phyloP scores from a whole-genome alignment of 2,113 vertebrate genomes.

The Brachirus orientalis region DNA sequence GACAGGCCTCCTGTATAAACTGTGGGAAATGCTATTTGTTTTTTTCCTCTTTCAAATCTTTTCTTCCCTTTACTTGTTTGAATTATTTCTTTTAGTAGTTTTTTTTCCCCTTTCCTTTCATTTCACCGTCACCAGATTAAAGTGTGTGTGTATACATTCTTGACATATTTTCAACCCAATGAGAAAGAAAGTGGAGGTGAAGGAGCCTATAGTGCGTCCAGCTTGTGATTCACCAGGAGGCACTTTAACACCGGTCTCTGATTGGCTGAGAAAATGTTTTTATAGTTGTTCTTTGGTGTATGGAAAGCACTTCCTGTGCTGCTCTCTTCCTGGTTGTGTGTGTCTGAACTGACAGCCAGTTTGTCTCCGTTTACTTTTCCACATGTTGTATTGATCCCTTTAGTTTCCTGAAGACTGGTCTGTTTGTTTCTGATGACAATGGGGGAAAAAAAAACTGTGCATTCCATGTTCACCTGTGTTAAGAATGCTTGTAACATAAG shows the following conservation, averaged over 20 bases:
- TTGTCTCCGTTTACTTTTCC: slow-evolving; percentile 9
- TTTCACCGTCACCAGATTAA: too few species aligned
- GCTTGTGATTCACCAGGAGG: slow-evolving; percentile 34
- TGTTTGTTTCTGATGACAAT: neutral
- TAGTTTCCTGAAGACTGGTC: neutral
- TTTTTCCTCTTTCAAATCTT: neutral
- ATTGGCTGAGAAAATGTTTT: slow-evolving; percentile 44
- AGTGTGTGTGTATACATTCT: slow-evolving; percentile 52
- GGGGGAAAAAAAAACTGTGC: too few species aligned
- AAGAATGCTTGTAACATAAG: too few species aligned
- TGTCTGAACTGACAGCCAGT: slow-evolving; percentile 7
- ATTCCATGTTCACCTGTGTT: too few species aligned
- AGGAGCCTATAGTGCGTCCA: slow-evolving; percentile 39
- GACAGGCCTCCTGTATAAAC: slow-evolving; percentile 30
- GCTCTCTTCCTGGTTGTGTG: slow-evolving; percentile 24
- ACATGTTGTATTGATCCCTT: neutral
- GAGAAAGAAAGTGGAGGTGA: slow-evolving; percentile 47
- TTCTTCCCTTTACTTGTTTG: neutral
- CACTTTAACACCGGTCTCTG: neutral
- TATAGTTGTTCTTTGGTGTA: slow-evolving; percentile 25
- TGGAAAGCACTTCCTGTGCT: slow-evolving; percentile 22
- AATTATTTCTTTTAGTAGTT: too few species aligned
- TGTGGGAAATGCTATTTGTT: neutral
- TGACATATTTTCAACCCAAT: slow-evolving; percentile 67
- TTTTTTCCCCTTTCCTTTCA: slow-evolving; percentile 3